Evolutionary conservation across 2,113 vertebrate species (phyloP), one percentile per base, ranked within the genome.

Genomic region (Promerops cafer): DNA sequence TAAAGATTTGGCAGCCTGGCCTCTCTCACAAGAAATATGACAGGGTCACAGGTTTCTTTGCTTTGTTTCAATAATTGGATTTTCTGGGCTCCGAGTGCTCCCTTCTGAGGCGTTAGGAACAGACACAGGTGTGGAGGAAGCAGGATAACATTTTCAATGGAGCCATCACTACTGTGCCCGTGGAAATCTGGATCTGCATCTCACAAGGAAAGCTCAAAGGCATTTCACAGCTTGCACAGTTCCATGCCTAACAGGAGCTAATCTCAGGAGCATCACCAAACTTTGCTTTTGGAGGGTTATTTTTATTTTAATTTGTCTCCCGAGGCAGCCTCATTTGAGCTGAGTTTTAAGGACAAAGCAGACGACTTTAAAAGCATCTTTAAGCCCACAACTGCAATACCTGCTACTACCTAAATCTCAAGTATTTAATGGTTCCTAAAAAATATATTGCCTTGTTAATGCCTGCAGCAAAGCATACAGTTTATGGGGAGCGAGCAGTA

Each of bases 391-490:
- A 75, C 68, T 81, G 81, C 49, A 68, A 56, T 95, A 97, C 95
- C 96, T 96, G 90, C 54, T 95, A 75, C 81, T 92, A 81, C 82
- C 95, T 96, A 94, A 96, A 96, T 89, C 92, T 94, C 86, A 92
- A 97, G 83, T 91, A 92, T 93, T 97, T 97, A 97, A 96, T 97
- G 94, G 84, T 88, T 96, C 94, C 94, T 96, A 79, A 96, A 96
- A 96, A 88, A 93, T 95, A 97, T 94, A 96, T 94, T 96, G 94
- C 90, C 84, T 88, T 96, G 94, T 96, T 97, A 97, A 97, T 92
- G 94, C 92, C 95, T 94, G 90, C 84, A 94, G 94, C 91, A 93
- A 97, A 94, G 89, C 92, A 80, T 39, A 68, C 57, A 78, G 90
- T 96, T 97, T 97, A 95, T 94, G 87, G 76, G 64, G 64, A 97